phyloP scores from a whole-genome alignment of 2,113 vertebrate species.

The Oncorhynchus keta region DNA sequence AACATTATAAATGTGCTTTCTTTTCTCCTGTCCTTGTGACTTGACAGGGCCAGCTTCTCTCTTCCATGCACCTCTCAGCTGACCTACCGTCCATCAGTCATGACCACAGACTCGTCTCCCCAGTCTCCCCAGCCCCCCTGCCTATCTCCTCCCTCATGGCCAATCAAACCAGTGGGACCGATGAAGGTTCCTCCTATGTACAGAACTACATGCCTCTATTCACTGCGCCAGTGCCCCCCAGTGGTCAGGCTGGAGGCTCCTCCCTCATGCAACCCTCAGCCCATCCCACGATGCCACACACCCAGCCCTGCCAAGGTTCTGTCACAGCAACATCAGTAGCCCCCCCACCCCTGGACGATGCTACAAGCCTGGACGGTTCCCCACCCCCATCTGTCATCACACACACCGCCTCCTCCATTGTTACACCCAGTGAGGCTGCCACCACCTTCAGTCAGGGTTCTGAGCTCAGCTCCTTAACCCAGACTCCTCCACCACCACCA shows the following conservation, averaged over 20 bases:
- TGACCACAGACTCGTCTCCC: constrained; percentile 51
- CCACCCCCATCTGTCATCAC: constrained; percentile 74
- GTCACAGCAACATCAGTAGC: constrained; percentile 37
- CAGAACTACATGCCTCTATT: constrained; percentile 68
- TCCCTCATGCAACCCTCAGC: constrained; percentile 37
- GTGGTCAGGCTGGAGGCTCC: constrained; percentile 27
- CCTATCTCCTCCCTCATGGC: constrained; percentile 51
- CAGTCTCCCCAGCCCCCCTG: constrained; percentile 65
- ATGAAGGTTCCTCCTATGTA: constrained; percentile 29
- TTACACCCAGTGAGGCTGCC: constrained; percentile 69
- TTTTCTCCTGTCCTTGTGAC: constrained; percentile 22
- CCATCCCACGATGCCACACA: constrained; percentile 45
- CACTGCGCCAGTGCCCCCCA: constrained; percentile 38
- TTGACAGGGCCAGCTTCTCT: constrained; percentile 72
- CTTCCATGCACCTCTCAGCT: constrained; percentile 71
- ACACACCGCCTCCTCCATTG: constrained; percentile 80
- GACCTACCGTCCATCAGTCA: constrained; percentile 48
- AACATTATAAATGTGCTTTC: background rate
- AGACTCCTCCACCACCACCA: constrained; percentile 51
- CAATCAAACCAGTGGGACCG: constrained; percentile 37
- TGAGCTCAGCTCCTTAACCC: constrained; percentile 63
- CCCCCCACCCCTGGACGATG: constrained; percentile 33
- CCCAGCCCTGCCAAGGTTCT: constrained; percentile 51
- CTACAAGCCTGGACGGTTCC: constrained; percentile 51
- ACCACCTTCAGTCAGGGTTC: constrained; percentile 83